These are phyloP conservation scores for Troides aeacus DNA, from an alignment of 2,888 invertebrate genomes.

Conservation along the genomic window DNA sequence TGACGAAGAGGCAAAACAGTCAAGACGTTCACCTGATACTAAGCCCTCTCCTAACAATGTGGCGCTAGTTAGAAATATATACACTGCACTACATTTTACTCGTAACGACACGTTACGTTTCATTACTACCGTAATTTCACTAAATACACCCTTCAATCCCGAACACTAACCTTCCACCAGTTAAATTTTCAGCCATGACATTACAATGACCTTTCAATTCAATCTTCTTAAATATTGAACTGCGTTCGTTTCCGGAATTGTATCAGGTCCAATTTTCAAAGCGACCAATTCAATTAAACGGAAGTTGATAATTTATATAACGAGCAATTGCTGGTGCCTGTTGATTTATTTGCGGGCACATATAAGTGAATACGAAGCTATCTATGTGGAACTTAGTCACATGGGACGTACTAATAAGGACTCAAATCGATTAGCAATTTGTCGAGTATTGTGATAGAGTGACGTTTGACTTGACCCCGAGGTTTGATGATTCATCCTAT, in stretches of 20 bases:
- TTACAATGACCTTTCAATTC: background rate
- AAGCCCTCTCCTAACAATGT: too few species aligned
- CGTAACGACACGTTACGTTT: too few species aligned
- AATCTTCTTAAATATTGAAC: background rate
- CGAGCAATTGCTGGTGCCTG: slow-evolving; percentile 9
- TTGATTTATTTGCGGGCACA: slow-evolving; percentile 31
- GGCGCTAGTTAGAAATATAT: too few species aligned
- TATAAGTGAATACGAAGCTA: slow-evolving; percentile 31
- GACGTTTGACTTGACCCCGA: slow-evolving; percentile 48
- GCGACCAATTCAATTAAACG: slow-evolving; percentile 19
- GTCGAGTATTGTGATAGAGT: slow-evolving; percentile 43
- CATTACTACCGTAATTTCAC: too few species aligned
- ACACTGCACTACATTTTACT: too few species aligned
- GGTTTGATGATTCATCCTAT: slow-evolving; percentile 46
- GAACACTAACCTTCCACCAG: too few species aligned
- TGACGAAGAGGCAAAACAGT: too few species aligned
- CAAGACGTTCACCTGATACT: too few species aligned
- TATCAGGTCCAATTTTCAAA: slow-evolving; percentile 19
- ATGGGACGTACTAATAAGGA: slow-evolving; percentile 41
- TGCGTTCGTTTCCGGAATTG: slow-evolving; percentile 9
- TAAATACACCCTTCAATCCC: too few species aligned
- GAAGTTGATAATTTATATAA: slow-evolving; percentile 26
- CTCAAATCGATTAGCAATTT: slow-evolving; percentile 42
- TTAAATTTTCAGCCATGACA: too few species aligned
- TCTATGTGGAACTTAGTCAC: slow-evolving; percentile 43